Evolutionary conservation across 2,797 vertebrate genomes (phyloP).

Genomic region (Enteromius fasciolatus): DNA sequence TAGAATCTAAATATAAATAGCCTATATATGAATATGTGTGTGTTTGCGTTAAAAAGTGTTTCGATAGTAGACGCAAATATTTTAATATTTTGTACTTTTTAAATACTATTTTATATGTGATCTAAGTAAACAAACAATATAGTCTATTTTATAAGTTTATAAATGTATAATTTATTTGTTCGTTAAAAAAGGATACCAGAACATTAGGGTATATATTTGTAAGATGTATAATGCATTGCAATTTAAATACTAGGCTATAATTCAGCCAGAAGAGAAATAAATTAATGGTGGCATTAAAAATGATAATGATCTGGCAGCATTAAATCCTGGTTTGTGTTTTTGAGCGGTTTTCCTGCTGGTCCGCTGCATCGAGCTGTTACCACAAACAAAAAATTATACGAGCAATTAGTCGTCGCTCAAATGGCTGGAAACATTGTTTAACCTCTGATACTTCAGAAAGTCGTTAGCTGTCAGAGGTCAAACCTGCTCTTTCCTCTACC

Average conservation of each 20-base stretch:
- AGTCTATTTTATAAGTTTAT: too few relatives aligned
- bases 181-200: neutral
- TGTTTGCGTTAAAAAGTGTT: too few relatives aligned
- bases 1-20: too few relatives aligned
- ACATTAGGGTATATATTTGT: neutral
- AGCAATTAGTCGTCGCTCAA: conserved; percentile 71
- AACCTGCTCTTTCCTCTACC: conserved; percentile 51
- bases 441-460: conserved; percentile 79
- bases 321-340: neutral
- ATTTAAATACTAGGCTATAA: neutral
- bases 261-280: neutral
- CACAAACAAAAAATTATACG: conserved; percentile 56
- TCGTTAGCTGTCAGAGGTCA: conserved; percentile 78
- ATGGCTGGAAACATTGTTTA: conserved; percentile 81
- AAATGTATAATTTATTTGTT: neutral
- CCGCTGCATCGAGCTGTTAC: conserved; percentile 17
- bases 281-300: neutral
- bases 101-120: too few relatives aligned
- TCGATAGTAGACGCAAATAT: too few relatives aligned
- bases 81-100: too few relatives aligned
- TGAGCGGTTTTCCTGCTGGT: too few relatives aligned
- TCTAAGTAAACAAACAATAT: too few relatives aligned
- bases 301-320: neutral
- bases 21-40: too few relatives aligned
- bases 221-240: neutral